Evolutionary conservation across 2,888 invertebrate species (phyloP).

Genomic region (Frankliniella fusca): DNA sequence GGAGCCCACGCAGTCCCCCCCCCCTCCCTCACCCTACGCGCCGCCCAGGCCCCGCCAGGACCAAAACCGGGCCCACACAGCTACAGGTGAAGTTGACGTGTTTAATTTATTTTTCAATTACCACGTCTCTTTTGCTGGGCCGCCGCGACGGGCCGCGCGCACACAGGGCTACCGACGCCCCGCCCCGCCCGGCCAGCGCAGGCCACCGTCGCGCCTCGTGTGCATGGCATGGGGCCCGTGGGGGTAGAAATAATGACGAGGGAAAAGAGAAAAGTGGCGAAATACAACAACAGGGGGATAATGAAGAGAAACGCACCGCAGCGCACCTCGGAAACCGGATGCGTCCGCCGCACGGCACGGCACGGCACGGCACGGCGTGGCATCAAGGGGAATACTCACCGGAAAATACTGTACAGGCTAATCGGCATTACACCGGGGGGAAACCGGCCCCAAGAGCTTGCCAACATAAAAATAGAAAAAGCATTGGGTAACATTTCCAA

Average conservation of each 20-base stretch:
- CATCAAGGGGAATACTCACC: too few species aligned
- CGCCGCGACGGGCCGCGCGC: not conserved
- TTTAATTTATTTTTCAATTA: constrained; percentile 27
- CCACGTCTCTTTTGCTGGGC: not conserved
- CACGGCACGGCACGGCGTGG: not conserved
- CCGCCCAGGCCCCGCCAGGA: not conserved
- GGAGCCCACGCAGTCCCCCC: too few species aligned
- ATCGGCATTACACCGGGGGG: too few species aligned
- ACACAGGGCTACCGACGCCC: too few species aligned
- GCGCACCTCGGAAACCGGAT: not conserved
- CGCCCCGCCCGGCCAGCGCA: too few species aligned
- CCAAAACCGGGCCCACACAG: not conserved
- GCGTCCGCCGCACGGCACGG: not conserved
- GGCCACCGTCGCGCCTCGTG: too few species aligned
- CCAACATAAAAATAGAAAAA: too few species aligned
- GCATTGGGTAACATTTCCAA: too few species aligned
- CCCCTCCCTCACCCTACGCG: too few species aligned
- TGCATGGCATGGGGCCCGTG: not conserved
- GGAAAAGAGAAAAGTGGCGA: not conserved
- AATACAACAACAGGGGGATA: not conserved
- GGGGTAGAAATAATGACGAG: not conserved
- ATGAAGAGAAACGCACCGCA: not conserved
- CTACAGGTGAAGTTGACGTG: constrained; percentile 26
- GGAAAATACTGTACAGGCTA: too few species aligned
- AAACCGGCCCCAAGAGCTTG: too few species aligned